Conservation (phyloP, 2,113 vertebrate genomes). For the Myiozetetes cayanensis region DNA sequence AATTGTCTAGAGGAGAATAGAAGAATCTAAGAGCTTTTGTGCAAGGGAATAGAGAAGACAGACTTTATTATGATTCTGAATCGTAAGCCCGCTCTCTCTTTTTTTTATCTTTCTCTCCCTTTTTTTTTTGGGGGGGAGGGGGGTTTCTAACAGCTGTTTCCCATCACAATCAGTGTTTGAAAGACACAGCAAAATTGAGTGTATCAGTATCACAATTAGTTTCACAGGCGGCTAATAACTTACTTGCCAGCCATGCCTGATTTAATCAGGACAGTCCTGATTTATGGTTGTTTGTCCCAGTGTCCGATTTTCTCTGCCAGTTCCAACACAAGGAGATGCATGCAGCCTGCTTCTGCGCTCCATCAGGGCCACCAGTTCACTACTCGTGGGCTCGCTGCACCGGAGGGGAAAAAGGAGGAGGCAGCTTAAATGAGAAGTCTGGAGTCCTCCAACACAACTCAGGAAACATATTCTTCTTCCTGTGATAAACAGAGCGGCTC, state of each 20-base stretch:
- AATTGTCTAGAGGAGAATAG: constrained; percentile 74
- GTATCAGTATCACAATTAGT: constrained; percentile 74
- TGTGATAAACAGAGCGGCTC: constrained; percentile 13
- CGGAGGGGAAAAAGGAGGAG: neutral
- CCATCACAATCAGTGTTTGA: constrained; percentile 76
- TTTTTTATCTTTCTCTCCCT: neutral
- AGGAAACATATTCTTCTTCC: neutral
- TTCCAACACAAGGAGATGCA: constrained; percentile 38
- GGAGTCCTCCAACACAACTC: neutral
- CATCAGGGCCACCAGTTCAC: constrained; percentile 9
- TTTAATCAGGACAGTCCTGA: constrained; percentile 68
- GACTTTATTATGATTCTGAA: constrained; percentile 69
- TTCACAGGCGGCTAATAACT: constrained; percentile 74
- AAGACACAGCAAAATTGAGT: constrained; percentile 69
- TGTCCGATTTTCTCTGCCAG: constrained; percentile 63
- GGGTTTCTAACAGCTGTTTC: constrained; percentile 74
- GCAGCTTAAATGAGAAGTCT: constrained; percentile 1
- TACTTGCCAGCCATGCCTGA: constrained; percentile 69
- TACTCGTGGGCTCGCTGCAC: neutral
- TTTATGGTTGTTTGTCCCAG: constrained; percentile 66
- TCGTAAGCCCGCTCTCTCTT: constrained; percentile 6
- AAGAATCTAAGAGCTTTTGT: constrained; percentile 70
- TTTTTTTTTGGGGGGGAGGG: neutral
- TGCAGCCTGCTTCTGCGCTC: neutral
- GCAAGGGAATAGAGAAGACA: constrained; percentile 70